A percentile compares a stretch with the other conserved stretches of the same genome.
phyloP scores from a whole-genome alignment of 2,797 vertebrate species.

The Setipinna tenuifilis region DNA sequence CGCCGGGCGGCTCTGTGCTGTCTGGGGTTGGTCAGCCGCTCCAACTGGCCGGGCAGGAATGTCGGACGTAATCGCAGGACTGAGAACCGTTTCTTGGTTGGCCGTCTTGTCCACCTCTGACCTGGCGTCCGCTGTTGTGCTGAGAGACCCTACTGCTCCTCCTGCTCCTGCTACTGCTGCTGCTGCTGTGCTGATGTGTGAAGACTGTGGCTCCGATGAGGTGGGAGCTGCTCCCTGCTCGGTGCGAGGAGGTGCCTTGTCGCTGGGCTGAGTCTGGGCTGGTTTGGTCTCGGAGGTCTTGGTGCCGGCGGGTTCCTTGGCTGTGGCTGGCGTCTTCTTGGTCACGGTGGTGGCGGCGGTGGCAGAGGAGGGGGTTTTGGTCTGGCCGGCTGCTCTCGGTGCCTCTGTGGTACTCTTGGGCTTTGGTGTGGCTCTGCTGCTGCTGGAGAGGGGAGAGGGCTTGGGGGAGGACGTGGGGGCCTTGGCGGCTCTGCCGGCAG shows the following conservation, averaged over 20 bases:
- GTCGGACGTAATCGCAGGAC: background rate
- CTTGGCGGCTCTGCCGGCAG: constrained; percentile 72
- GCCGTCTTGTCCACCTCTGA: background rate
- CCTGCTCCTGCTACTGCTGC: background rate
- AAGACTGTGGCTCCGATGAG: constrained; percentile 8
- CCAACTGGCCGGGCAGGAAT: background rate
- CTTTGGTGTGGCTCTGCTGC: constrained; percentile 79
- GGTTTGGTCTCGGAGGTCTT: constrained; percentile 60
- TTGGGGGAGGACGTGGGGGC: constrained; percentile 71
- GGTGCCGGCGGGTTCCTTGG: constrained; percentile 55
- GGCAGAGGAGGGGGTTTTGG: constrained; percentile 75
- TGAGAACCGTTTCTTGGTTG: background rate
- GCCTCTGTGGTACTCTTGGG: constrained; percentile 76
- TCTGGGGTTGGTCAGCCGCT: background rate
- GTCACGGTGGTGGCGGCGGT: constrained; percentile 64
- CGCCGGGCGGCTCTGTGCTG: background rate
- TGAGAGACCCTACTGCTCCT: constrained; percentile 28
- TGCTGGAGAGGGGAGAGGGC: constrained; percentile 48
- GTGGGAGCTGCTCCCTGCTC: background rate
- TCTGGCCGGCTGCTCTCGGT: constrained; percentile 69
- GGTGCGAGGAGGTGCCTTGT: background rate
- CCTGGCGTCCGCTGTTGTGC: constrained; percentile 33
- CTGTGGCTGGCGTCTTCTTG: constrained; percentile 69
- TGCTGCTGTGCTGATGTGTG: constrained; percentile 13
- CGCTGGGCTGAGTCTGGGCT: constrained; percentile 39